These are phyloP conservation scores for Mormyrus hasselquistii DNA, from an alignment of 2,797 vertebrate genomes.

Conservation along the genomic window DNA sequence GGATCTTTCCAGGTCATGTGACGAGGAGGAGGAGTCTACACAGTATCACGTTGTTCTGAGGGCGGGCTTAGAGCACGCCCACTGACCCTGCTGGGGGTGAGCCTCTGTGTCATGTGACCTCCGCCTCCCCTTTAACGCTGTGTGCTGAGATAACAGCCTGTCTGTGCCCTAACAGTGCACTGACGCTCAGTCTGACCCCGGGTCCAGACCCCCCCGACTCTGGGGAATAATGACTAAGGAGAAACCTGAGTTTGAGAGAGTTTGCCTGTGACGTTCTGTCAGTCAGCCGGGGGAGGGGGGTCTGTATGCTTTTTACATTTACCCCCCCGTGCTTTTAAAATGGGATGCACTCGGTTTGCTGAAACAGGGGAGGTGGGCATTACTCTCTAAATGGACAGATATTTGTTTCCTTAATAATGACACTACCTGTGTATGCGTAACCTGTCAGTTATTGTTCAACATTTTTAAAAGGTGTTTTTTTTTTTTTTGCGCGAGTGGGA, in stretches of 20 bases:
- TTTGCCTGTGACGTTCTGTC: not conserved
- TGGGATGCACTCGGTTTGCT: not conserved
- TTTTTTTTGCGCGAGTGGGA: not conserved
- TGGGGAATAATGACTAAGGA: not conserved
- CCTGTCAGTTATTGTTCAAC: not conserved
- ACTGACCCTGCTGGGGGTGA: slow-evolving; percentile 70
- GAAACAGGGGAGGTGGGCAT: not conserved
- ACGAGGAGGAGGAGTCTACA: slow-evolving; percentile 74
- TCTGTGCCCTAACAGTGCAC: slow-evolving; percentile 1
- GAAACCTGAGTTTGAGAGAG: not conserved
- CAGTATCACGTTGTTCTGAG: slow-evolving; percentile 76
- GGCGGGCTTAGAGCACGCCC: slow-evolving; percentile 79
- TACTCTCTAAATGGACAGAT: not conserved
- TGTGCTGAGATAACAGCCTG: not conserved
- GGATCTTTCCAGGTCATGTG: slow-evolving; percentile 83
- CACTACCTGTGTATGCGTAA: not conserved
- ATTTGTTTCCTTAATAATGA: not conserved
- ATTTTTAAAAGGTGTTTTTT: not conserved
- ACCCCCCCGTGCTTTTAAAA: not conserved
- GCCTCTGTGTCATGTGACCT: slow-evolving; percentile 33
- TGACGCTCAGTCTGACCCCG: not conserved
- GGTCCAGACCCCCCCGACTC: not conserved
- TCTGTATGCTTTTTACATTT: not conserved
- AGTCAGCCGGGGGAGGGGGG: not conserved
- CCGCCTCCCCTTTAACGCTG: not conserved